Base-by-base conservation (phyloP, 1,140 invertebrate genomes). In the Andrena cerasifolii region DNA sequence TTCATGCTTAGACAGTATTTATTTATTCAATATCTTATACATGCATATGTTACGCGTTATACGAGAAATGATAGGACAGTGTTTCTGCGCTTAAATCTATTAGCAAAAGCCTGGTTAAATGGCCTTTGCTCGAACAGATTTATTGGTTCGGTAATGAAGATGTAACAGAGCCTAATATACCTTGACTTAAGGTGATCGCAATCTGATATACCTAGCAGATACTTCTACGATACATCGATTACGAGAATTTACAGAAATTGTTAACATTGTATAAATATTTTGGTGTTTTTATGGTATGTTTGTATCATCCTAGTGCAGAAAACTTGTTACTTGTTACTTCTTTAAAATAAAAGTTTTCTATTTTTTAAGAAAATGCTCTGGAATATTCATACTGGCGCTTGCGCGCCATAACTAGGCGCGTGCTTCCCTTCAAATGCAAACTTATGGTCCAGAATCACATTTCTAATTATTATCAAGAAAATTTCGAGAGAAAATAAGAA, bases 311-410 rank as follows among this genome's bases (percentile, higher is more conserved):
- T 47, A 59, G 43, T 16, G 16, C 21, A 26, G 26, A 45, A 45
- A 49, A 31, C 56, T 31, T 71, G 40, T 71, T 49, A 71, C 16
- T 71, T 71, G 56, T 61, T 71, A 59, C 53, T 31, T 71, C 47
- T 61, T 21, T 59, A 21, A 43, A 71, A 59, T 59, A 71, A 59
- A 61, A 58, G 16, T 70, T 49, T 71, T 71, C 54, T 71, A 71
- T 61, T 71, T 59, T 71, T 18, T 43, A 40, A 12, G 21, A 51
- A 24, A 8, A 56, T 54, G 51, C 28, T 26, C 12, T 54, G 24
- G 3, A 54, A 54, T 53, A 6, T 24, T 54, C 28, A 54, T 26
- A 28, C 24, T 24, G 16, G 14, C 24, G 28, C 3, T 18, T 49
- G n/a, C 12, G 43, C n/a, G n/a, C n/a, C 43, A 16, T 16, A 45